These are phyloP conservation scores for Sarcophaga rosellei DNA, from an alignment of 2,888 invertebrate species.

Conservation along the genomic window DNA sequence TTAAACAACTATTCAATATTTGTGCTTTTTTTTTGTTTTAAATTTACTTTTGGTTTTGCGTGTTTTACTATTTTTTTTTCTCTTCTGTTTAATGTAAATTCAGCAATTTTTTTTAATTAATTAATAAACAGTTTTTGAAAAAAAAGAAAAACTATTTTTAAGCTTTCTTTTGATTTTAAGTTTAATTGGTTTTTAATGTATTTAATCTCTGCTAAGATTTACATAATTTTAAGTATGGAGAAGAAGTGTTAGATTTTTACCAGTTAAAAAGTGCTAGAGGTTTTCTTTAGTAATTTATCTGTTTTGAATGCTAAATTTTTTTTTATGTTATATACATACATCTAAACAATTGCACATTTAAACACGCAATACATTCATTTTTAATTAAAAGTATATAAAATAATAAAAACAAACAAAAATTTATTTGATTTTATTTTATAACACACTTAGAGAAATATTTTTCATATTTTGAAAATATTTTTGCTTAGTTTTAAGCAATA, in stretches of 20 bases:
- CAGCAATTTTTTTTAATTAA: slow-evolving; percentile 54
- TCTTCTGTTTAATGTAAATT: slow-evolving; percentile 58
- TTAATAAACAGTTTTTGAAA: slow-evolving; percentile 32
- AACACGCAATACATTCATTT: slow-evolving; percentile 71
- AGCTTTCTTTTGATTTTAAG: slow-evolving; percentile 41
- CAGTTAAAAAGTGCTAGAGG: slow-evolving; percentile 56
- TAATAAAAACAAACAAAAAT: slow-evolving; percentile 41
- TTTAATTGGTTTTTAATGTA: not conserved
- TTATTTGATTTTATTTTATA: not conserved
- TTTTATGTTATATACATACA: slow-evolving; percentile 70
- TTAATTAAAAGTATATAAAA: slow-evolving; percentile 28
- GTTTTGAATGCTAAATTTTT: not conserved
- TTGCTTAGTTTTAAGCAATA: slow-evolving; percentile 45
- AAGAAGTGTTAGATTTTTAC: slow-evolving; percentile 47
- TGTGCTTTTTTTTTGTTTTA: slow-evolving; percentile 53
- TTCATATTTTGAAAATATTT: slow-evolving; percentile 12
- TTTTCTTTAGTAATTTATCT: not conserved
- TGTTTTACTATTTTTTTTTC: slow-evolving; percentile 32
- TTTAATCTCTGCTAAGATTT: slow-evolving; percentile 21
- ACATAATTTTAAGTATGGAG: slow-evolving; percentile 49
- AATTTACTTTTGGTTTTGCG: slow-evolving; percentile 35
- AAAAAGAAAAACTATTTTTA: slow-evolving; percentile 43
- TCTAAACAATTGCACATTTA: slow-evolving; percentile 76
- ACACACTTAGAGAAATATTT: slow-evolving; percentile 66
- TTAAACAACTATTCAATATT: slow-evolving; percentile 32